phyloP scores from a whole-genome alignment of 2,888 invertebrate species.

The Sinotaia quadrata region DNA sequence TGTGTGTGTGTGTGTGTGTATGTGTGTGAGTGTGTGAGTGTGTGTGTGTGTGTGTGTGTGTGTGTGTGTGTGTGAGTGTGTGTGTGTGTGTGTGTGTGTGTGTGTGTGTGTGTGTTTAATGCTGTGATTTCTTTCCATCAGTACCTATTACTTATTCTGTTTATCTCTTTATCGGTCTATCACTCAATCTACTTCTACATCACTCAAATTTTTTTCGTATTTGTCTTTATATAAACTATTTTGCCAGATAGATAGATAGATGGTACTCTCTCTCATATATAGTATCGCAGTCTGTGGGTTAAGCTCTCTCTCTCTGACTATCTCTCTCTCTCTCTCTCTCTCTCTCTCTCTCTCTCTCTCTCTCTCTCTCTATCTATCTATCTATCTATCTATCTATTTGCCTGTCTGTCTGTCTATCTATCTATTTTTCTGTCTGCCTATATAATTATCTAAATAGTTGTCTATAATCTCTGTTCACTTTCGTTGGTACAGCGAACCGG shows the following conservation, averaged over 20 bases:
- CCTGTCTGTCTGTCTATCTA: no score
- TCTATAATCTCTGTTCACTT: neutral
- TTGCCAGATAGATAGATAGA: no score
- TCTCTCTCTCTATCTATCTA: no score
- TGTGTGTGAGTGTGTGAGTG: neutral
- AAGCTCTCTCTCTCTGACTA: neutral
- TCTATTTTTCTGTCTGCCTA: no score
- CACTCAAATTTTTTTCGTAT: no score
- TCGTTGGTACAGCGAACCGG: no score
- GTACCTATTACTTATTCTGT: no score
- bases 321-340: neutral
- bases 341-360: neutral
- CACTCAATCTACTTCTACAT: neutral
- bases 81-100: neutral
- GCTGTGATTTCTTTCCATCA: no score
- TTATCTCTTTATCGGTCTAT: conserved; percentile 10
- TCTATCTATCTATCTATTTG: no score
- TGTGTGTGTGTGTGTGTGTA: neutral
- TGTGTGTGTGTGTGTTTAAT: neutral
- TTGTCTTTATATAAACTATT: no score
- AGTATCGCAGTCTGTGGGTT: neutral
- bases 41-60: conserved; percentile 11
- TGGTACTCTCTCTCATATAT: neutral
- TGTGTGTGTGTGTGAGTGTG: neutral
- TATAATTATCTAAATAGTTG: neutral